Percentiles rank a stretch among this genome's conserved stretches.
phyloP scores from a whole-genome alignment of 2,797 vertebrate species.

The Mormyrops attenuatus region DNA sequence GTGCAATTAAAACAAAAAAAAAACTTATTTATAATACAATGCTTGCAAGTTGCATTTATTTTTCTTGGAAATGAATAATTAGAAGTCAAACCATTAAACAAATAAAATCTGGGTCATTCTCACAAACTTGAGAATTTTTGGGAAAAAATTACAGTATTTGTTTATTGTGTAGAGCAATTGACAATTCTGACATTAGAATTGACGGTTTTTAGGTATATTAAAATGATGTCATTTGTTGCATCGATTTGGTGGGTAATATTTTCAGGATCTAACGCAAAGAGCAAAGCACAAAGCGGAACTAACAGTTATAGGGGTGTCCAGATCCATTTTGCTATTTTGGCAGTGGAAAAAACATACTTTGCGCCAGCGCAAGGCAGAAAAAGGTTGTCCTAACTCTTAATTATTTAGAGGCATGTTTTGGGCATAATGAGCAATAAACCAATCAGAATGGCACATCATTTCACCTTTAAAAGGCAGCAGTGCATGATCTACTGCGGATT shows the following conservation, averaged over 20 bases:
- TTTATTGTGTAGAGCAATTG: background rate
- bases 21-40: background rate
- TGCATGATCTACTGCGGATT: background rate
- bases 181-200: background rate
- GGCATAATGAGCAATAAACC: background rate
- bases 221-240: background rate
- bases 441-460: background rate
- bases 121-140: background rate
- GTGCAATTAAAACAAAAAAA: background rate
- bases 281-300: no score
- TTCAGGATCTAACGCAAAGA: no score
- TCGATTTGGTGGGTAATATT: background rate
- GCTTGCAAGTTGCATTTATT: background rate
- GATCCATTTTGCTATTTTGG: no score
- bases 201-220: background rate
- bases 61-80: background rate
- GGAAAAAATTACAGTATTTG: background rate
- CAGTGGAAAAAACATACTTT: no score
- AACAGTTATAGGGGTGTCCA: no score
- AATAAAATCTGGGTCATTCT: background rate
- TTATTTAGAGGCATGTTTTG: background rate
- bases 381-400: no score
- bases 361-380: no score
- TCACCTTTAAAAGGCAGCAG: background rate
- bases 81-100: background rate